Conservation (phyloP, 2,797 vertebrate genomes). For the Furcifer pardalis region DNA sequence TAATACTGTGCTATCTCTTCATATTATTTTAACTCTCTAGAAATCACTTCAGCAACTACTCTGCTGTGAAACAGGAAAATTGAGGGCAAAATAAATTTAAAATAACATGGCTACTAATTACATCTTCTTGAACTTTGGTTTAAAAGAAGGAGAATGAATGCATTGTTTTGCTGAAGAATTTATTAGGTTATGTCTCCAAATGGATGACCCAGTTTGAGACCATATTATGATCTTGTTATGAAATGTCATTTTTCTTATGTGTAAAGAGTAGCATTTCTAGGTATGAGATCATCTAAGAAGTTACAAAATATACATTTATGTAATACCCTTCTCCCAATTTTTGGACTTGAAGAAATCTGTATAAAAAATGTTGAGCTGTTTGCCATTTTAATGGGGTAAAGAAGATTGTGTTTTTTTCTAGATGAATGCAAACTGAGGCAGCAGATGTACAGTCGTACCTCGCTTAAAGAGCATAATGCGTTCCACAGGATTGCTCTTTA, state of each 20-base stretch:
- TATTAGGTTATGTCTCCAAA: conserved; percentile 53
- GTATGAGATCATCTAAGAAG: conserved; percentile 51
- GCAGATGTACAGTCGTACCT: neutral
- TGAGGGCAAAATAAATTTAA: neutral
- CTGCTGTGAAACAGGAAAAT: conserved; percentile 1
- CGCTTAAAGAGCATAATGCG: too few relatives aligned
- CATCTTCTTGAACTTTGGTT: conserved; percentile 15
- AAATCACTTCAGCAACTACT: conserved; percentile 17
- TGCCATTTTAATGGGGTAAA: conserved; percentile 3
- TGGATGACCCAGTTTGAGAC: conserved; percentile 37
- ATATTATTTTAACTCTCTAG: conserved; percentile 29
- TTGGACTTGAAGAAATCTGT: conserved; percentile 30
- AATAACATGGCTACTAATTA: conserved; percentile 40
- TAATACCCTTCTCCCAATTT: conserved; percentile 9
- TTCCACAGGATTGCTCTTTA: too few relatives aligned
- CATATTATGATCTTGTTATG: too few relatives aligned
- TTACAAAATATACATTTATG: conserved; percentile 41
- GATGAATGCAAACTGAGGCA: conserved; percentile 46
- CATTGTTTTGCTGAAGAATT: conserved; percentile 39
- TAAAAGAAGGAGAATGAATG: neutral
- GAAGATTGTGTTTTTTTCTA: conserved; percentile 23
- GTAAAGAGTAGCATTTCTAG: conserved; percentile 39
- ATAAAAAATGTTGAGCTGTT: neutral
- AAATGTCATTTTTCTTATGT: conserved; percentile 45
- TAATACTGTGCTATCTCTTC: conserved; percentile 16